Evolutionary conservation across 2,113 vertebrate genomes (phyloP).

Genomic region (Chinchilla lanigera): DNA sequence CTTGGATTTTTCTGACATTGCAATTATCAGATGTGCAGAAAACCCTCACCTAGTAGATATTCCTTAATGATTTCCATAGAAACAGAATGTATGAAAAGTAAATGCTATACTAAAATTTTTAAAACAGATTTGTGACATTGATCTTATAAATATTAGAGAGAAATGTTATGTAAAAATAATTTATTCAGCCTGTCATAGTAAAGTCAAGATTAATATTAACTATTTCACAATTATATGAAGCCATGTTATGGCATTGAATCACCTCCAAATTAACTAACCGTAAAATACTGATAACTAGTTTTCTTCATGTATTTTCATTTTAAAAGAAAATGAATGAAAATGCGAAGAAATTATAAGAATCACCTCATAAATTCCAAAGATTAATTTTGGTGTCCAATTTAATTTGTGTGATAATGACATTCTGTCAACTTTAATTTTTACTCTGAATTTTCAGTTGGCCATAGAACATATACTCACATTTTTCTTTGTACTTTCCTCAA

Average conservation of each 20-base stretch:
- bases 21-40: neutral
- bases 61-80: conserved; percentile 13
- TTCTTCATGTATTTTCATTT: conserved; percentile 60
- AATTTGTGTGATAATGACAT: conserved; percentile 72
- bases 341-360: conserved; percentile 44
- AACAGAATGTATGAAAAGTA: neutral
- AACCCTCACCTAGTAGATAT: neutral
- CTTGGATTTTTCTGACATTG: neutral
- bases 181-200: neutral
- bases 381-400: conserved; percentile 64
- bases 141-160: neutral
- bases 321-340: conserved; percentile 59
- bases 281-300: conserved; percentile 10
- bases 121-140: neutral
- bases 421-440: conserved; percentile 70
- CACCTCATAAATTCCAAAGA: conserved; percentile 54
- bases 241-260: neutral
- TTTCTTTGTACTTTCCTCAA: conserved; percentile 64
- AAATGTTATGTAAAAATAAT: conserved; percentile 3
- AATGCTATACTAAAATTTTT: neutral
- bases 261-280: conserved; percentile 54
- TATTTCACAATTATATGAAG: conserved; percentile 38
- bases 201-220: conserved; percentile 36
- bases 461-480: conserved; percentile 37
- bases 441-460: conserved; percentile 55